Conservation (phyloP, 2,797 vertebrate genomes). For the Todus mexicanus region DNA sequence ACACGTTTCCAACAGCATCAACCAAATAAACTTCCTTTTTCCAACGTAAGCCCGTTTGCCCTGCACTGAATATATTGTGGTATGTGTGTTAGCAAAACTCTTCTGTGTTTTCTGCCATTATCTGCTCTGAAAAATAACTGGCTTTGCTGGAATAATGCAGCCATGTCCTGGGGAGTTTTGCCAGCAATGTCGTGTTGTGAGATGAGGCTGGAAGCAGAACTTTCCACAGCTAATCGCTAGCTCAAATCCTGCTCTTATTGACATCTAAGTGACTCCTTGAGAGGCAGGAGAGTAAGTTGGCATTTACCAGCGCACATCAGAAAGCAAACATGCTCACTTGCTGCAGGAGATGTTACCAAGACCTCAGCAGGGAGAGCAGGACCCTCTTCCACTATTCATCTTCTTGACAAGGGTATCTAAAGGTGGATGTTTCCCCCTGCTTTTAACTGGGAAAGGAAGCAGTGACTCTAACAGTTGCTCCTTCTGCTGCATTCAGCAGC, state of each 20-base stretch:
- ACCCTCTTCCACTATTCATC: background rate
- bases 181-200: background rate
- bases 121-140: background rate
- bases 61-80: background rate
- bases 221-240: background rate
- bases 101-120: background rate
- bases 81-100: background rate
- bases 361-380: background rate
- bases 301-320: background rate
- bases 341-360: background rate
- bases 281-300: background rate
- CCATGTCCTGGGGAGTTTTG: fast-evolving
- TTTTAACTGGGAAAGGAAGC: background rate
- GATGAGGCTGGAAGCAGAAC: background rate
- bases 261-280: background rate
- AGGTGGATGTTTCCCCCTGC: background rate
- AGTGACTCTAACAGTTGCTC: background rate
- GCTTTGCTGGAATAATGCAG: background rate
- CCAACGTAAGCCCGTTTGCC: fast-evolving
- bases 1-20: background rate
- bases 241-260: background rate
- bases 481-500: background rate
- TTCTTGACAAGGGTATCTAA: background rate
- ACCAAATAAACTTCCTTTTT: background rate
- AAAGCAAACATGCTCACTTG: background rate